Evolutionary conservation across 2,113 vertebrate species (phyloP), one percentile per base, ranked within the genome.

Genomic region (Protobothrops mucrosquamatus): DNA sequence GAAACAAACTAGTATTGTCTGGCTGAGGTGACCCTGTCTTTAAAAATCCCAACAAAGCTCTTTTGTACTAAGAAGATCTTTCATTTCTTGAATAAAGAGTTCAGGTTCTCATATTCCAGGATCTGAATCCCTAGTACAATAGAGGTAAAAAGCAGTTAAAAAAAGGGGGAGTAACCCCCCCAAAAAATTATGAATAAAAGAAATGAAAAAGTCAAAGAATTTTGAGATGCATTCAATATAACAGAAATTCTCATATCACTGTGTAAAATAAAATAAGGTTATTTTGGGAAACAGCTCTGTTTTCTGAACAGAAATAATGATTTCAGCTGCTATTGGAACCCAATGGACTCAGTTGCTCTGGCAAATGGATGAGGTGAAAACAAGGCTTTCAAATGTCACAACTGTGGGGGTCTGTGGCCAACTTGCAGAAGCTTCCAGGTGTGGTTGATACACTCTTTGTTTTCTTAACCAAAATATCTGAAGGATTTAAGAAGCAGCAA

Each of bases 11-110:
- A 59, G 22, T n/a, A 51, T 54, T 9, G 48, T 48, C 26, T 57
- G 87, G 57, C 29, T 92, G 94, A 91, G 91, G 93, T 88, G 92
- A 94, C 5, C 92, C 87, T 91, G 3, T 94, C 74, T 56, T 81
- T 64, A 94, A 95, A 93, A 93, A 48, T 48, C 55, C n/a, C 54
- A 46, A 9, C 26, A 51, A 87, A 59, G 9, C 81, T 52, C 52
- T 43, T 86, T 86, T 86, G 55, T 91, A 43, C 43, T 26, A 34
- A 85, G 43, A 29, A 87, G 56, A 87, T 59, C 43, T 51, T 90
- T 90, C 20, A 15, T 91, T 55, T 81, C 20, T 85, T 34, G 55
- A 61, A 87, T 52, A 92, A 87, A 92, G 91, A 59, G n/a, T 46
- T 34, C 29, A 52, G 15, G 20, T n/a, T 91, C 85, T 69, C 2